A percentile compares a stretch with the other conserved stretches of the same genome.
phyloP scores from a whole-genome alignment of 2,113 vertebrate species.

The Taurulus bubalis region DNA sequence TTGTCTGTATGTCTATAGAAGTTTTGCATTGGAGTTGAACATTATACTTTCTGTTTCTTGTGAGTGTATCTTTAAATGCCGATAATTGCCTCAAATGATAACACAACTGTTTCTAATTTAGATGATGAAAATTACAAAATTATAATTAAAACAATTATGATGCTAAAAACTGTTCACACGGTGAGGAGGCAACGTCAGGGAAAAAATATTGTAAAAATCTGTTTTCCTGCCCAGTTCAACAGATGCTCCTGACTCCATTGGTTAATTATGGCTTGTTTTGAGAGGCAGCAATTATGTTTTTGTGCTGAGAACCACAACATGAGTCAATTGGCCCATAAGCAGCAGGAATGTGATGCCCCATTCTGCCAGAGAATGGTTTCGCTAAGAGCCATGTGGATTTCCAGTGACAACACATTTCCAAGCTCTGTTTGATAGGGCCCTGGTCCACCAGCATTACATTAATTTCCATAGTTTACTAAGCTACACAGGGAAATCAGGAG shows the following conservation, averaged over 20 bases:
- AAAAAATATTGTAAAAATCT: constrained; percentile 38
- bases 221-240: constrained; percentile 60
- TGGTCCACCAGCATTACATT: constrained; percentile 46
- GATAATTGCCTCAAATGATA: constrained; percentile 13
- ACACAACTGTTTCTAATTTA: constrained; percentile 12
- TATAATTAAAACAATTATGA: constrained; percentile 52
- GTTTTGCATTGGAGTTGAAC: background rate
- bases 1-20: background rate
- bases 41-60: background rate
- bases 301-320: constrained; percentile 65
- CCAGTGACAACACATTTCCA: constrained; percentile 61
- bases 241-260: constrained; percentile 71
- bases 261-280: constrained; percentile 79
- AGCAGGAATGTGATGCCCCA: constrained; percentile 59
- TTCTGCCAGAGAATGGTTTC: constrained; percentile 51
- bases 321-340: constrained; percentile 65
- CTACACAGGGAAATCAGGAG: constrained; percentile 19
- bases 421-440: constrained; percentile 46
- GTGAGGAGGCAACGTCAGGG: constrained; percentile 32
- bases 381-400: constrained; percentile 59
- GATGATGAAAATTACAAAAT: constrained; percentile 13
- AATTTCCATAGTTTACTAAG: constrained; percentile 33
- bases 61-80: constrained; percentile 20
- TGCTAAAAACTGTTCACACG: constrained; percentile 38
- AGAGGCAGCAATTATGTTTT: constrained; percentile 78